phyloP scores from a whole-genome alignment of 2,113 vertebrate genomes.

The Balaenoptera acutorostrata region DNA sequence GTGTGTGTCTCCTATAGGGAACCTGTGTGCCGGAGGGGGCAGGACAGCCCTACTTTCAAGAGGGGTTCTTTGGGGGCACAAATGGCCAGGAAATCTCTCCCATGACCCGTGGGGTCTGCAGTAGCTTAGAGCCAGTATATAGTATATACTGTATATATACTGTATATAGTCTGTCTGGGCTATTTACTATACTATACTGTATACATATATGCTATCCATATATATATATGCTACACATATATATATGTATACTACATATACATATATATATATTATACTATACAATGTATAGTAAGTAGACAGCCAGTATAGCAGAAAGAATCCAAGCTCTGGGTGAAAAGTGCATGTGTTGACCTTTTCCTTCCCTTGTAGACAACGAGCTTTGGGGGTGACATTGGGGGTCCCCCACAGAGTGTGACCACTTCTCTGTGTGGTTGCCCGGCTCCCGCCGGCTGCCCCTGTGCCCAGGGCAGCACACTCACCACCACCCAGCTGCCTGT shows the following conservation, averaged over 20 bases:
- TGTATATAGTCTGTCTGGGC: fast-evolving
- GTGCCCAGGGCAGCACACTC: not conserved
- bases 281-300: not conserved
- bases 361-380: not conserved
- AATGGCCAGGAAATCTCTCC: not conserved
- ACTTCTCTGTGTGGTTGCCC: not conserved
- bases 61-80: too few species aligned
- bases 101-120: not conserved
- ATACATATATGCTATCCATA: too few species aligned
- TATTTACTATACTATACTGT: not conserved
- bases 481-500: fast-evolving
- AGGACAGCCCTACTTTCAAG: not conserved
- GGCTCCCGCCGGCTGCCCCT: not conserved
- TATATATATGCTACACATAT: too few species aligned
- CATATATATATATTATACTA: not conserved
- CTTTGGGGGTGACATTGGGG: not conserved
- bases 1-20: not conserved
- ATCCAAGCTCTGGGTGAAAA: not conserved
- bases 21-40: too few species aligned
- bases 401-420: fast-evolving
- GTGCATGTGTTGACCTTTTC: fast-evolving
- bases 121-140: not conserved
- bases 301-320: not conserved
- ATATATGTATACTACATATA: too few species aligned
- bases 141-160: not conserved